phyloP scores from a whole-genome alignment of 1,140 invertebrate species.

The Nebria ingens region DNA sequence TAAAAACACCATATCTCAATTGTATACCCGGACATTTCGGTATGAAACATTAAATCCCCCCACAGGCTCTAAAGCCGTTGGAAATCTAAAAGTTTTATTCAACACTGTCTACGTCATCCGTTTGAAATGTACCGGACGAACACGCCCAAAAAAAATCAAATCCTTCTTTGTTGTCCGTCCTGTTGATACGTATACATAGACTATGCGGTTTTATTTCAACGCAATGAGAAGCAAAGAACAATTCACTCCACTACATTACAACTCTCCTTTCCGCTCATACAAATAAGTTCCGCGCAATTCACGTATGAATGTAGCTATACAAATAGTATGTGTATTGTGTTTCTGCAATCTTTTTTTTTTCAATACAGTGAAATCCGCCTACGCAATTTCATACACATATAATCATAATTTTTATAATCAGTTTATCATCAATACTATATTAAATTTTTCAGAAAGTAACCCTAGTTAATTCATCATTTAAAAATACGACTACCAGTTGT shows the following conservation, averaged over 20 bases:
- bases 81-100: not conserved
- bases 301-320: not conserved
- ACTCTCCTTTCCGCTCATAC: not conserved
- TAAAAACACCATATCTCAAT: no score
- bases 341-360: not conserved
- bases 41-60: not conserved
- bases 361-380: not conserved
- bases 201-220: conserved; percentile 7
- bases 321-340: not conserved
- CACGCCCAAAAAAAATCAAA: not conserved
- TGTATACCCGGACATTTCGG: no score
- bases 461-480: no score
- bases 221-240: conserved; percentile 1
- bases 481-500: no score
- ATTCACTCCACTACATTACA: not conserved
- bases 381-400: no score
- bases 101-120: not conserved
- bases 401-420: no score
- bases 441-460: no score
- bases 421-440: no score
- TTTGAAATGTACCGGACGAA: no score
- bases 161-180: not conserved
- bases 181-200: no score
- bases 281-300: not conserved
- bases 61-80: not conserved